Evolutionary conservation across 1,140 invertebrate species (phyloP), one percentile per base, ranked within the genome.

Genomic region (Drosophila paulistorum): DNA sequence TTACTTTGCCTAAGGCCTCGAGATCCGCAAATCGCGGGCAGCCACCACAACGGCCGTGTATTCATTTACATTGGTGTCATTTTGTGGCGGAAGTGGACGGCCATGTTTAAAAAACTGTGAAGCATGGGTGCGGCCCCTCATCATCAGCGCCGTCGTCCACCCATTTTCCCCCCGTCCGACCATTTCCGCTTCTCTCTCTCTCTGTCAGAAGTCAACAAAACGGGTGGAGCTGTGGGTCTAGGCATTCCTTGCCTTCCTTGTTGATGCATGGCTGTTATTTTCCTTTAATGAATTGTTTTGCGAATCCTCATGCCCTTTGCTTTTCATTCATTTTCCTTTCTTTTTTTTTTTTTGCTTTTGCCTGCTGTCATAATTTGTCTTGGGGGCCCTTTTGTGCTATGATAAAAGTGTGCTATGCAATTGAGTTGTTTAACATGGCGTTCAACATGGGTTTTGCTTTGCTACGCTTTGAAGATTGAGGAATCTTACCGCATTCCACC

Each of bases 391-490:
- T 74, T 82, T 79, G 75, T 74, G 65, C 63, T 35, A 65, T 51
- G 66, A 81, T 63, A 74, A 70, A 81, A 81, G 65, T 76, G 68
- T 54, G 65, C 79, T 64, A 62, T 81, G 79, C 83, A 82, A 86
- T 86, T 77, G 83, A 83, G 79, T 86, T 86, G 83, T 86, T 83
- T 64, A 86, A 86, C 83, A 86, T 89, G 84, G 76, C 84, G 69
- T 77, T 76, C 65, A 65, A 86, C 83, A 86, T 89, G 57, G 83
- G 69, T 86, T 60, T 57, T 51, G 39, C 45, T 60, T 51, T 54
- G 55, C 35, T 35, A 39, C 45, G 62, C 59, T 72, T 77, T 61
- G 71, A 78, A 63, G n/a, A n/a, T n/a, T n/a, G n/a, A n/a, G n/a
- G n/a, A 51, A 51, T 51, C 20, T 20, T 23, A 11, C 7, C 17